Evolutionary conservation across 2,797 vertebrate species (phyloP).

Genomic region (Lutjanus argentimaculatus): DNA sequence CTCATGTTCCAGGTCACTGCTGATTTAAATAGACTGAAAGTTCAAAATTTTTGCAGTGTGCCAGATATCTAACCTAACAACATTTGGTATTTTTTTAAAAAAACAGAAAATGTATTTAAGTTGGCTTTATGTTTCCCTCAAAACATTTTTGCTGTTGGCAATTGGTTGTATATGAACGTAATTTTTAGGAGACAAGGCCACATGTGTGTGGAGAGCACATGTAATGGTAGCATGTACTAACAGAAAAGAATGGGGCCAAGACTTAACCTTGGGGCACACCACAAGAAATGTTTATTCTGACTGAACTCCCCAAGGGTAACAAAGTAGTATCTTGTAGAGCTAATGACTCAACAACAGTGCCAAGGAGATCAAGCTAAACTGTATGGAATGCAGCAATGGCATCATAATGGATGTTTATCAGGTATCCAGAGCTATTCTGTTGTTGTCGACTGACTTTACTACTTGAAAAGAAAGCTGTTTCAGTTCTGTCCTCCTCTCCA

Average conservation of each 20-base stretch:
- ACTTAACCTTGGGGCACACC: background rate
- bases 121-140: too few relatives aligned
- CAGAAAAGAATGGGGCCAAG: background rate
- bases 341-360: background rate
- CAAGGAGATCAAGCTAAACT: background rate
- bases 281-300: background rate
- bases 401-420: background rate
- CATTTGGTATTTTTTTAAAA: too few relatives aligned
- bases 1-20: too few relatives aligned
- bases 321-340: background rate
- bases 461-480: slow-evolving; percentile 1
- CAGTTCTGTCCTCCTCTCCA: slow-evolving; percentile 24
- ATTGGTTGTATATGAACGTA: too few relatives aligned
- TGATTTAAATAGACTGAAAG: too few relatives aligned
- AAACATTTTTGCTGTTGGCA: too few relatives aligned
- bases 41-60: too few relatives aligned
- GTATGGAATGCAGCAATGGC: background rate
- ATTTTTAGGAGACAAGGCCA: too few relatives aligned
- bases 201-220: background rate
- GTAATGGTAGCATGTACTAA: background rate
- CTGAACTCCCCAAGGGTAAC: background rate
- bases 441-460: slow-evolving; percentile 9
- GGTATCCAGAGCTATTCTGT: slow-evolving; percentile 17
- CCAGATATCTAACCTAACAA: too few relatives aligned
- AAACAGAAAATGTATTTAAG: too few relatives aligned